Evolutionary conservation across 2,113 vertebrate genomes (phyloP).

Genomic region (Odocoileus virginianus): DNA sequence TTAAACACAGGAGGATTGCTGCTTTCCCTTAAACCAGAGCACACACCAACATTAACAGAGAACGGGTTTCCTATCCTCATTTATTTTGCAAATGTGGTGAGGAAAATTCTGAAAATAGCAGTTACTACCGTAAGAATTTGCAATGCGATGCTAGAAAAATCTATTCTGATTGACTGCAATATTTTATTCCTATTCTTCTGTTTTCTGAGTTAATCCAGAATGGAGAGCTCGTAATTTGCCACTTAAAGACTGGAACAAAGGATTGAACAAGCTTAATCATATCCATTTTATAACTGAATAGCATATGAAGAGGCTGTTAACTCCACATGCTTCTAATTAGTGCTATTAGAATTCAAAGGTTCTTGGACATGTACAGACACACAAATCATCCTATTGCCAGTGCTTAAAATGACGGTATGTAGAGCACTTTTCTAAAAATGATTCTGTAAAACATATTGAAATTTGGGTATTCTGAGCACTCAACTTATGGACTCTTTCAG

Average conservation of each 20-base stretch:
- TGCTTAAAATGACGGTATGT: background rate
- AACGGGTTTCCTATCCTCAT: background rate
- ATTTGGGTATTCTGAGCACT: background rate
- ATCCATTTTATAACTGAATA: background rate
- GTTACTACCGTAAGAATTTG: background rate
- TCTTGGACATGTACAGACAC: background rate
- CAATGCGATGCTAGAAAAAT: background rate
- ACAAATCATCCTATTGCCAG: background rate
- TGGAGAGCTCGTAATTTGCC: background rate
- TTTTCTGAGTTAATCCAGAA: background rate
- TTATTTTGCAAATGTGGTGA: background rate
- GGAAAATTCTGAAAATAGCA: background rate
- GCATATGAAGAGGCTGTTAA: background rate
- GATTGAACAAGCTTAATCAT: background rate
- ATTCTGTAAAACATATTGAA: background rate
- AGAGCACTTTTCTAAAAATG: background rate
- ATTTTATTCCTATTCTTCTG: background rate
- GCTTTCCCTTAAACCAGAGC: background rate
- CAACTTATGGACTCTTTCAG: background rate
- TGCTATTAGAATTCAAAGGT: background rate
- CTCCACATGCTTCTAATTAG: background rate
- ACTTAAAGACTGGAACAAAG: background rate
- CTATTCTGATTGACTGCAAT: too few relatives aligned
- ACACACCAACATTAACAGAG: background rate
- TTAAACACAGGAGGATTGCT: background rate